Base-by-base conservation (phyloP, 1,140 invertebrate species). In the Ericerus pela region DNA sequence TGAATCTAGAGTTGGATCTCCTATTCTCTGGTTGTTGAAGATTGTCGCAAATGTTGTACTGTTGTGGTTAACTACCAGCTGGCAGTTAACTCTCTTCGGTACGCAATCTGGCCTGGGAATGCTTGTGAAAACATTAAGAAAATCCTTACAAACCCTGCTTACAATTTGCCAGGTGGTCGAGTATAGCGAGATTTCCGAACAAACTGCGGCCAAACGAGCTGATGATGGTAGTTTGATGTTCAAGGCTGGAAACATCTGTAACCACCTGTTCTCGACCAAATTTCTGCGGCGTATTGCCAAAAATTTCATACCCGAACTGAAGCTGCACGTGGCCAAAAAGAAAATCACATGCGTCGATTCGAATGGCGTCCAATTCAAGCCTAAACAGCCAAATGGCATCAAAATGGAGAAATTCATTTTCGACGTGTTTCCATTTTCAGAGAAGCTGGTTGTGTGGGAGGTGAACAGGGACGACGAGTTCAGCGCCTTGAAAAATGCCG, bases 391-490 rank as follows among this genome's bases (percentile, higher is more conserved):
- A 0, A 99, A 99, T 68, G 96, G 95, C 20, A 93, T 99, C 59
- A 99, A 99, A 75, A 86, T 98, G 68, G 96, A 99, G 64, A 99
- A 99, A 72, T 99, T 99, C 70, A 85, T 99, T 1, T 99, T 99
- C 68, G 96, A 99, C 73, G 93, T 97, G 0, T 98, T 99, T 68
- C 83, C 86, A 64, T 95, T 92, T 69, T 78, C 91, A 0, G 78
- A 85, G 69, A 85, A 84, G 61, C 92, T 99, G 66, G 88, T 85
- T 18, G 88, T 88, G 2, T 92, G 94, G 82, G 89, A 96, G 76
- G 94, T 95, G 0, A 74, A 82, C 0, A 75, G 95, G 51, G 84
- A 93, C 62, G 84, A 87, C 57, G 96, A 99, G 68, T 99, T 99
- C 68, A 93, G 93, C 64, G 92, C 96, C 0, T 67, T 99, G 58